Conservation (phyloP, 2,113 vertebrate genomes). For the Sus scrofa region T2T-Sscrofa CM000816.6:7870501-7871000, state of each 20-base stretch:
- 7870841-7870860: slow-evolving; percentile 4
- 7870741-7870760: neutral
- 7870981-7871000: neutral
- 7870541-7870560: neutral
- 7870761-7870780: neutral
- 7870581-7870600: neutral
- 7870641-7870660: neutral
- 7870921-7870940: slow-evolving; percentile 39
- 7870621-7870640: slow-evolving; percentile 54
- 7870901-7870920: neutral
- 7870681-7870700: neutral
- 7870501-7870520: neutral
- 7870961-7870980: neutral
- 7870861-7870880: neutral
- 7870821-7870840: neutral
- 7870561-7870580: neutral
- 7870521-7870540: neutral
- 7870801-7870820: neutral
- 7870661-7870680: neutral
- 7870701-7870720: neutral
- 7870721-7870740: neutral
- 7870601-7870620: slow-evolving; percentile 14
- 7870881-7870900: neutral
- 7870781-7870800: neutral
- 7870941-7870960: slow-evolving; percentile 32